Percentiles rank a stretch among this genome's conserved stretches.
These are phyloP conservation scores for Spatulosminthurus flaviceps DNA, from an alignment of 2,888 invertebrate species.

Conservation along the genomic window DNA sequence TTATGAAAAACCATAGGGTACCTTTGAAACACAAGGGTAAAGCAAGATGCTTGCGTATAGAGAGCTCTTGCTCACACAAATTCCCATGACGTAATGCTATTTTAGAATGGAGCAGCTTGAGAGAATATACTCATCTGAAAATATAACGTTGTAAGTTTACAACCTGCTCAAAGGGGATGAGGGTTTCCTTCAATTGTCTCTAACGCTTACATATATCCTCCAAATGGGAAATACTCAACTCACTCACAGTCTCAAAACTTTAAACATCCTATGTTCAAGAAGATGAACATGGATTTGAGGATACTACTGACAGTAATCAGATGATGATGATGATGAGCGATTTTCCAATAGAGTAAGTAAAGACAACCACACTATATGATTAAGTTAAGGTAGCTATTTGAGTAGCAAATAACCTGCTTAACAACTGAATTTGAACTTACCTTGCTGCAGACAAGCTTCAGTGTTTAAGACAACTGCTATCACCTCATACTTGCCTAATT, in stretches of 20 bases:
- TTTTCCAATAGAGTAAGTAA: conserved; percentile 32
- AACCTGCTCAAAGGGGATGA: not conserved
- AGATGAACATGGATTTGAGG: too few relatives aligned
- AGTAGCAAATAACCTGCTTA: conserved; percentile 20
- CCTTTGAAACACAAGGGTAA: too few relatives aligned
- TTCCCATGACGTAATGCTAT: not conserved
- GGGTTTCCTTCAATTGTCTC: too few relatives aligned
- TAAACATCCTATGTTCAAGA: too few relatives aligned
- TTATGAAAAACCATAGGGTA: too few relatives aligned
- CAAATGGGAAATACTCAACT: too few relatives aligned
- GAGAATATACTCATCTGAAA: too few relatives aligned
- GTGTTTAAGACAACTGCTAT: not conserved
- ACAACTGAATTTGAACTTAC: conserved; percentile 7
- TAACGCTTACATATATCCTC: too few relatives aligned
- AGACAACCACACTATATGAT: not conserved
- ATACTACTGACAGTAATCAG: not conserved
- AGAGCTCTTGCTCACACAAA: not conserved
- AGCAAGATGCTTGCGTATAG: too few relatives aligned
- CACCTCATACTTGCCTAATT: too few relatives aligned
- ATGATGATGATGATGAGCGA: conserved; percentile 21
- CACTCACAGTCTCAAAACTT: too few relatives aligned
- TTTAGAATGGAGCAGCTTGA: not conserved
- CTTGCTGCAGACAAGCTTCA: not conserved
- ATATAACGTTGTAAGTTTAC: not conserved
- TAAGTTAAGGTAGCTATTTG: not conserved